Conservation (phyloP, 2,113 vertebrate genomes). For the Ursus arctos region DNA sequence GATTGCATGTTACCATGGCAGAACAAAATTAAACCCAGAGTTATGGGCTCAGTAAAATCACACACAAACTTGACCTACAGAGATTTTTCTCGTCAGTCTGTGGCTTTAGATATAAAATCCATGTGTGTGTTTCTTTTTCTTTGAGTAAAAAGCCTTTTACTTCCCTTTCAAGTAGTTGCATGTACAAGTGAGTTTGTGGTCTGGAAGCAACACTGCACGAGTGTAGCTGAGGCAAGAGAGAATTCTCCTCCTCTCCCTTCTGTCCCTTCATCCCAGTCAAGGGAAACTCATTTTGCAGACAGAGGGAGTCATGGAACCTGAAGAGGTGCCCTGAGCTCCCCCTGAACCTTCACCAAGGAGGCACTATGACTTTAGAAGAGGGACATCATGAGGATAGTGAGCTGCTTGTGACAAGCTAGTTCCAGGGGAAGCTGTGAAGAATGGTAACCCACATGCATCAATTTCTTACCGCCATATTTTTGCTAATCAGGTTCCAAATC, state of each 20-base stretch:
- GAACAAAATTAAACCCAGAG: neutral
- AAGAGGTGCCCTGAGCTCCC: neutral
- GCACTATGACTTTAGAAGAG: neutral
- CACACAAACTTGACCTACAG: neutral
- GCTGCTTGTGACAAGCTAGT: neutral
- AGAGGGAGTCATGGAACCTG: neutral
- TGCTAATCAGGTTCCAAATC: neutral
- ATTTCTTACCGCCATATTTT: neutral
- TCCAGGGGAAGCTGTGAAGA: conserved; percentile 3
- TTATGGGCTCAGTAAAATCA: neutral
- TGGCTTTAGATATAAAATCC: neutral
- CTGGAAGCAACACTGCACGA: neutral
- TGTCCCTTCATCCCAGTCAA: neutral
- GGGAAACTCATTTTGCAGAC: neutral
- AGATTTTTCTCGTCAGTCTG: neutral
- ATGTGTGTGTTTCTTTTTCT: neutral
- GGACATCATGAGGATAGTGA: neutral
- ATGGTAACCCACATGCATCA: neutral
- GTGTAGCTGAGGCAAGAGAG: neutral
- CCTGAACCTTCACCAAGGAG: neutral
- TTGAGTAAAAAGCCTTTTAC: neutral
- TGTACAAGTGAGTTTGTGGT: neutral
- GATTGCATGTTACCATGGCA: neutral
- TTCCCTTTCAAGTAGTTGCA: neutral
- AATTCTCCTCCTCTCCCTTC: neutral